A percentile compares a stretch with the other conserved stretches of the same genome.
Evolutionary conservation across 2,888 invertebrate genomes (phyloP).

Genomic region (Oxytorus armatus): DNA sequence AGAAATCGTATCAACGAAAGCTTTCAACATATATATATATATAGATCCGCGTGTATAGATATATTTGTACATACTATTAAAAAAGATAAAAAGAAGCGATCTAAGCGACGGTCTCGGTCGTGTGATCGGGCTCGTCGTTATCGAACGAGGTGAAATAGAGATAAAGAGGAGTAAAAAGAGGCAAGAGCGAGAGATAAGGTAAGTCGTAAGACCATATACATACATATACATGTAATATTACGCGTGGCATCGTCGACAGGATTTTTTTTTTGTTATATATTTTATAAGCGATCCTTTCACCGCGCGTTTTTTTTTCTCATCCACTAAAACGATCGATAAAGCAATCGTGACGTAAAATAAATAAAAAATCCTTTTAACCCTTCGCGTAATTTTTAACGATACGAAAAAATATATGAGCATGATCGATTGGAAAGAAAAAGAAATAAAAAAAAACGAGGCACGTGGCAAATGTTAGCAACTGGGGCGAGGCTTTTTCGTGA

Average conservation of each 20-base stretch:
- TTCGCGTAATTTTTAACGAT: background rate
- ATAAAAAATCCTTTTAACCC: background rate
- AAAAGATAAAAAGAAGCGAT: conserved; percentile 44
- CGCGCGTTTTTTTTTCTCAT: background rate
- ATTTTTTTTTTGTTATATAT: conserved; percentile 9
- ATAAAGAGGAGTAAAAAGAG: conserved; percentile 36
- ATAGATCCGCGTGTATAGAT: background rate
- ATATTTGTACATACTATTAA: background rate
- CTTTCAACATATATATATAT: conserved; percentile 8
- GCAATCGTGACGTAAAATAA: background rate
- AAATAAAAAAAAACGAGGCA: background rate
- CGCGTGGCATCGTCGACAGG: conserved; percentile 25
- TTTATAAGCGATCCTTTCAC: background rate
- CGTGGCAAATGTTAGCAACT: background rate
- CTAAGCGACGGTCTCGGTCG: conserved; percentile 43
- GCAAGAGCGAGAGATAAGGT: conserved; percentile 44
- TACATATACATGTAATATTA: no score
- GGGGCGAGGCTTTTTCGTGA: background rate
- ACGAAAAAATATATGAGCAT: conserved; percentile 1
- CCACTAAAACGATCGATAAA: background rate
- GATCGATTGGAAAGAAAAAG: background rate
- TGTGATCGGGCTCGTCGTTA: conserved; percentile 55
- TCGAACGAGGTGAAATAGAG: conserved; percentile 48
- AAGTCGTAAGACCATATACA: conserved; percentile 32
- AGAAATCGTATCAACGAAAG: conserved; percentile 60